Evolutionary conservation across 2,888 invertebrate genomes (phyloP), one percentile per base, ranked within the genome.

Genomic region (Andrena praecox): DNA sequence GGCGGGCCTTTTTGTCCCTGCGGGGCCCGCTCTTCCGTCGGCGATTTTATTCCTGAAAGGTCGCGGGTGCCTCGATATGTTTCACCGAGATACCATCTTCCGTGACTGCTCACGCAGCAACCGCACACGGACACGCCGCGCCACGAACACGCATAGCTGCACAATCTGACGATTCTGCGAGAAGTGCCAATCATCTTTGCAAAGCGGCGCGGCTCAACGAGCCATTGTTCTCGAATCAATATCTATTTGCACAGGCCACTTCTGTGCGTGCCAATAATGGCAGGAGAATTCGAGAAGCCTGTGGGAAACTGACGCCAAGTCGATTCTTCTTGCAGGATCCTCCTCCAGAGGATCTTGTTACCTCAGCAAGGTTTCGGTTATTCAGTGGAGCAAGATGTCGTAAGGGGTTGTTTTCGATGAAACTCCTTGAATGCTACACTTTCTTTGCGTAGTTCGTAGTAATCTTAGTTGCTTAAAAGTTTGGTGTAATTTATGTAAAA

Each of bases 61-160:
- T 84, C 85, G 85, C 64, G 80, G 84, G 72, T 85, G 78, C 78
- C 71, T 31, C 80, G 80, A 80, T 85, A 85, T 48, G 83, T 80
- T 83, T 80, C 83, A 54, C 56, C 33, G 52, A 66, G 85, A 77
- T 84, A 84, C 52, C 73, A 84, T 84, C 84, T 77, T 56, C 69
- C 79, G 70, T 64, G 73, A 84, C 77, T 68, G 72, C 70, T 67
- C 71, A 20, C 71, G 70, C 63, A 63, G 68, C 48, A 72, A 66
- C 56, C 35, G 54, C 64, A 48, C 64, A 35, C 68, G 54, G 16
- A 24, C 54, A 20, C 70, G 54, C 2, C 29, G 35, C 42, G 71
- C 48, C 56, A 48, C 70, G 48, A 70, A 60, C 71, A 77, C 59
- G 52, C 77, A 59, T 67, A 31, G 68, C 52, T 33, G 59, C 31